Evolutionary conservation across 1,140 invertebrate genomes (phyloP), one percentile per base, ranked within the genome.

Genomic region (Psilanteris sp.): DNA sequence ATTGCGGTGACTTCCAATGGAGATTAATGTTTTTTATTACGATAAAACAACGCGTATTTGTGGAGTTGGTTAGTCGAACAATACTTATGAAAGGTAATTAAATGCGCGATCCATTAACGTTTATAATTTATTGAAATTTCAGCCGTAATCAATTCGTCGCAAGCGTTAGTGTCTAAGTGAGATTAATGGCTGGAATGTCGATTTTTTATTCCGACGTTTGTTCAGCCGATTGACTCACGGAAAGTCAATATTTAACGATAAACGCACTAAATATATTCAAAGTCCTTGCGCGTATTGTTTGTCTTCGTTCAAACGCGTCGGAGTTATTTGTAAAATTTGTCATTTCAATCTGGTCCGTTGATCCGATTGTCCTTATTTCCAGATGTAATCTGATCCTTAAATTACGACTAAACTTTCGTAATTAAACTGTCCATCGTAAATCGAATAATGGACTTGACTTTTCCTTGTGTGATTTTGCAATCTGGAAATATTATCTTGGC

Each of bases 11-110:
- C 61, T 72, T 67, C 39, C 54, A 77, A 77, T 72, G 61, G 61
- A 77, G 48, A 68, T 77, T 77, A 62, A 77, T 71, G 61, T 55
- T 77, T 66, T 61, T 66, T 76, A 68, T 52, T 31, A 37, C 57
- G 34, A 43, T 27, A 55, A 70, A 75, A 57, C 44, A 43, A 37
- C 37, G 37, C 29, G 57, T 32, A 14, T 46, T 61, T 27, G 11
- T 29, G 36, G 20, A 62, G 57, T 31, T 41, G 31, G 50, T 31
- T 13, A n/a, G 11, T 31, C 26, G 55, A 55, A 59, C 61, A 66
- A 66, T 66, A 55, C 43, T 67, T 61, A 67, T 48, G 61, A 54
- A 48, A 55, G 62, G 29, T 36, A 61, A 67, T 74, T 57, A 57
- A 74, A 54, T 43, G 41, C 41, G 44, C 36, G 34, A 67, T 59